Evolutionary conservation across 2,888 invertebrate genomes (phyloP).

Genomic region (Colostygia pectinataria): DNA sequence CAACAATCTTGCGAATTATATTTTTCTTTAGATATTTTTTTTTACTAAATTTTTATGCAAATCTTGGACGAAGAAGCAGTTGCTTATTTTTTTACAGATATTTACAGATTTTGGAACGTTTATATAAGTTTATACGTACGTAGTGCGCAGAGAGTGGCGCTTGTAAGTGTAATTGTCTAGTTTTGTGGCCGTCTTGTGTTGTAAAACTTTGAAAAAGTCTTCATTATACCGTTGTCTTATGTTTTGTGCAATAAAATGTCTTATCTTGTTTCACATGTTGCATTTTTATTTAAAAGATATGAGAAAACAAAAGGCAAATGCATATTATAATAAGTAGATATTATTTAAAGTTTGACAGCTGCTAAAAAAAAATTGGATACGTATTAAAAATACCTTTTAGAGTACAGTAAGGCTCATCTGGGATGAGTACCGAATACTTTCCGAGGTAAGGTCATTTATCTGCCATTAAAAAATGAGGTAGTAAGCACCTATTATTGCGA

Average conservation of each 20-base stretch:
- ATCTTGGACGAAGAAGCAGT: slow-evolving; percentile 57
- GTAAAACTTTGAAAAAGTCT: slow-evolving; percentile 57
- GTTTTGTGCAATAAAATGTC: slow-evolving; percentile 60
- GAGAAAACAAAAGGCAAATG: too few species aligned
- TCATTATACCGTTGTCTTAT: slow-evolving; percentile 54
- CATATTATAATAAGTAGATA: too few species aligned
- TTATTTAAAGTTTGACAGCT: too few species aligned
- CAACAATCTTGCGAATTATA: slow-evolving; percentile 59
- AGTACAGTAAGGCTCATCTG: too few species aligned
- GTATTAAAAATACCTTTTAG: too few species aligned
- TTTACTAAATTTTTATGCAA: slow-evolving; percentile 60
- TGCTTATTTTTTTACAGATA: slow-evolving; percentile 17
- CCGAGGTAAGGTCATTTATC: too few species aligned
- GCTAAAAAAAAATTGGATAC: too few species aligned
- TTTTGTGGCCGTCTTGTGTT: slow-evolving; percentile 55
- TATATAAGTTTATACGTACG: slow-evolving; percentile 42
- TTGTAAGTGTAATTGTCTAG: slow-evolving; percentile 71
- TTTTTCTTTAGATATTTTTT: slow-evolving; percentile 41
- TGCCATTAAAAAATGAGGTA: too few species aligned
- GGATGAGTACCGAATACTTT: too few species aligned
- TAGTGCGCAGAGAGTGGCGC: slow-evolving; percentile 49
- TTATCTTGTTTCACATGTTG: slow-evolving; percentile 31
- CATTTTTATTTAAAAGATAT: background rate
- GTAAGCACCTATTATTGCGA: too few species aligned
- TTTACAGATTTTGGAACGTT: slow-evolving; percentile 40